phyloP scores from a whole-genome alignment of 1,140 invertebrate genomes.

The Panagrolaimus sp. region DNA sequence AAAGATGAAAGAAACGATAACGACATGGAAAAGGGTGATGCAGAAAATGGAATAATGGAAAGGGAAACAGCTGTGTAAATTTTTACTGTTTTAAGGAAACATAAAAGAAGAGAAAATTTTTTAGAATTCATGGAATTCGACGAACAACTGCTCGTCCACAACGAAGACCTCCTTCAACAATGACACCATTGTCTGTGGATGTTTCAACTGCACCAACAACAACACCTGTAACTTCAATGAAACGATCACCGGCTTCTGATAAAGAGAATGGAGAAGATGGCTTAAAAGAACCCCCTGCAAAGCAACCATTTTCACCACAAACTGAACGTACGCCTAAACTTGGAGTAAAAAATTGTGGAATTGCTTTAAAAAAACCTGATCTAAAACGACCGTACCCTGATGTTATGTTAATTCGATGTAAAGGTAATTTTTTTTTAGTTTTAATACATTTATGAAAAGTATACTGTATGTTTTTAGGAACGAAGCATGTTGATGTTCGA shows the following conservation, averaged over 20 bases:
- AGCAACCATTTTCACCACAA: neutral
- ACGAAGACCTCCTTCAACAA: neutral
- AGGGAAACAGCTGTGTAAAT: neutral
- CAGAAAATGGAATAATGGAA: neutral
- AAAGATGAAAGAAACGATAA: too few relatives aligned
- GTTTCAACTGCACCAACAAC: neutral
- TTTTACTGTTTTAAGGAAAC: neutral
- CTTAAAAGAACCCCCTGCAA: neutral
- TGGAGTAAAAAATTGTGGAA: constrained; percentile 7
- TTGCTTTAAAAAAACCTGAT: constrained; percentile 14
- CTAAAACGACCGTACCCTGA: constrained; percentile 5
- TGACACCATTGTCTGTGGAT: neutral
- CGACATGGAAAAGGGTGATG: too few relatives aligned
- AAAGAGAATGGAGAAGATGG: neutral
- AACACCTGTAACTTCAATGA: neutral
- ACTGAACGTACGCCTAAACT: constrained; percentile 6
- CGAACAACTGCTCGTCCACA: neutral
- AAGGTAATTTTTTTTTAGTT: constrained; percentile 5
- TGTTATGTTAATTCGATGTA: constrained; percentile 13
- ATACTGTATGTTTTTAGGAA: too few relatives aligned
- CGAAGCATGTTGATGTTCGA: constrained; percentile 24
- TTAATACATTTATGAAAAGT: too few relatives aligned
- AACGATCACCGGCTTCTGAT: neutral
- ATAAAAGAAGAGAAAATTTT: neutral
- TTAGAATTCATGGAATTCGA: neutral